A percentile compares a stretch with the other conserved stretches of the same genome.
phyloP scores from a whole-genome alignment of 2,888 invertebrate genomes.

The Spatulosminthurus flaviceps region DNA sequence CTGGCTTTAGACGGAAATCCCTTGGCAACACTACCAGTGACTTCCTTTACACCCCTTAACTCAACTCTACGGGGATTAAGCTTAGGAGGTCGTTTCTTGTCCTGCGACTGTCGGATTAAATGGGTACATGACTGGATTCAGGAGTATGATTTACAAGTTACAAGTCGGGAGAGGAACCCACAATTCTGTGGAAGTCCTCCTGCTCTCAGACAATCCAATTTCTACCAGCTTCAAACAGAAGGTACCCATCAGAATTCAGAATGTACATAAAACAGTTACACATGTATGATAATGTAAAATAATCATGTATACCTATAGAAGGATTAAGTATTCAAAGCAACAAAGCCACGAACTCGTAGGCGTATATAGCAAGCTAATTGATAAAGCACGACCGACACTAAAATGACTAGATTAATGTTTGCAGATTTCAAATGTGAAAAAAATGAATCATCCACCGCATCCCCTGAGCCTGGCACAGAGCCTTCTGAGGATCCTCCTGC shows the following conservation, averaged over 20 bases:
- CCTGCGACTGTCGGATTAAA: conserved; percentile 85
- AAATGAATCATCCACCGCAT: conserved; percentile 62
- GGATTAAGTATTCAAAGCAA: no score
- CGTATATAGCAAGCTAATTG: no score
- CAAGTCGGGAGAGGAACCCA: conserved; percentile 88
- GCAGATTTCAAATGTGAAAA: conserved; percentile 63
- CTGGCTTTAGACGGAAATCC: conserved; percentile 92
- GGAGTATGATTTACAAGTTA: conserved; percentile 87
- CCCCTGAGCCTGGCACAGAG: conserved; percentile 42
- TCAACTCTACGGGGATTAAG: conserved; percentile 85
- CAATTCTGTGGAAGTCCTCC: conserved; percentile 90
- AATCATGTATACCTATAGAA: no score
- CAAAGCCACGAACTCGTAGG: no score
- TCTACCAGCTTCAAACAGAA: conserved; percentile 85
- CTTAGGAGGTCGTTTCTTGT: conserved; percentile 85
- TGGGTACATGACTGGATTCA: conserved; percentile 94
- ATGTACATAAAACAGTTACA: conserved; percentile 66
- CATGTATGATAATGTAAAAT: no score
- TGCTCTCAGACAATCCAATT: conserved; percentile 81
- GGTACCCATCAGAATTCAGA: conserved; percentile 67
- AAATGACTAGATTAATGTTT: not conserved
- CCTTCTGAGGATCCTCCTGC: conserved; percentile 50
- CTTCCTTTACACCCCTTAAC: conserved; percentile 81
- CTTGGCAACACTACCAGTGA: conserved; percentile 81
- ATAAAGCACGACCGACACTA: not conserved